phyloP scores from a whole-genome alignment of 1,140 invertebrate genomes.

The Dendroctonus valens region DNA sequence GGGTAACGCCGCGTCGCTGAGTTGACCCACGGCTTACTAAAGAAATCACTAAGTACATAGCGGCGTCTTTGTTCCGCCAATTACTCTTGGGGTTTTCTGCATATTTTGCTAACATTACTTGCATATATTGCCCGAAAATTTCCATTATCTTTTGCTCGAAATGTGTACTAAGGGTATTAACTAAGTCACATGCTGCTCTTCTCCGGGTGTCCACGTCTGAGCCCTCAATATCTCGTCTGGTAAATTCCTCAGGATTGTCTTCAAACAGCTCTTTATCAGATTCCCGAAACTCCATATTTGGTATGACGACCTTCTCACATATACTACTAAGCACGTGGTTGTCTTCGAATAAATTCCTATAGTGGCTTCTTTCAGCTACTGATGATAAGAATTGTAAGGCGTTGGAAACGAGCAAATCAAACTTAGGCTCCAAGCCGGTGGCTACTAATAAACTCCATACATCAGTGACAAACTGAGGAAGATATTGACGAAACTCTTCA shows the following conservation, averaged over 20 bases:
- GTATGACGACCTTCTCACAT: slow-evolving; percentile 97
- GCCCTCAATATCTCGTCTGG: slow-evolving; percentile 94
- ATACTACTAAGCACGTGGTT: slow-evolving; percentile 83
- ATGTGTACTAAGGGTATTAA: slow-evolving; percentile 81
- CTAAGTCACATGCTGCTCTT: slow-evolving; percentile 93
- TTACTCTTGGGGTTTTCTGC: slow-evolving; percentile 68
- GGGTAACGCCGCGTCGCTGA: slow-evolving; percentile 85
- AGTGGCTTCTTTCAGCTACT: slow-evolving; percentile 86
- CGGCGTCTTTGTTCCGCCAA: slow-evolving; percentile 95
- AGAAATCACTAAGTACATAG: slow-evolving; percentile 93
- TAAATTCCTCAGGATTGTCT: slow-evolving; percentile 98
- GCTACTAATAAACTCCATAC: slow-evolving; percentile 88
- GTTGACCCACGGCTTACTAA: slow-evolving; percentile 90
- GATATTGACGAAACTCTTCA: slow-evolving; percentile 90
- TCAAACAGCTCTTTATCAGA: slow-evolving; percentile 96
- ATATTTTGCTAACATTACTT: slow-evolving; percentile 78
- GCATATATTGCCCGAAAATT: slow-evolving; percentile 88
- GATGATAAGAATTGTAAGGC: slow-evolving; percentile 92
- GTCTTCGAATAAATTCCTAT: slow-evolving; percentile 88
- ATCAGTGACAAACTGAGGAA: slow-evolving; percentile 86
- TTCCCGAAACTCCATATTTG: slow-evolving; percentile 93
- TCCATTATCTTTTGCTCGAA: slow-evolving; percentile 92
- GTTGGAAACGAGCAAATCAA: slow-evolving; percentile 94
- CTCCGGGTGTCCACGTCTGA: slow-evolving; percentile 96
- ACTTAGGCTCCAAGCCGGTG: slow-evolving; percentile 84